Evolutionary conservation across 2,888 invertebrate species (phyloP), one percentile per base, ranked within the genome.

Genomic region (Tenthredo amoena): DNA sequence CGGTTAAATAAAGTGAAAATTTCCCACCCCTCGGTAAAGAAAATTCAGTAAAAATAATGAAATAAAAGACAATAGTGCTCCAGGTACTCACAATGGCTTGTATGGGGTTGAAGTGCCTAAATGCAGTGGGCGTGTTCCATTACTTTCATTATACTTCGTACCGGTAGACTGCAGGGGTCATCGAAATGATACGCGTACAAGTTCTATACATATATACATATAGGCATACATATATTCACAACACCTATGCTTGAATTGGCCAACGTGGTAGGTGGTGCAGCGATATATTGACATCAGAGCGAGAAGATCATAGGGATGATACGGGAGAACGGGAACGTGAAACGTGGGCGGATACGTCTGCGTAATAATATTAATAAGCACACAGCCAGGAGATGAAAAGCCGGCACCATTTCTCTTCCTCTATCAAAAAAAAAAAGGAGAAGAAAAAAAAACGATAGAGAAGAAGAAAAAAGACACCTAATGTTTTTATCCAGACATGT

Each of bases 121-220:
- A 93, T 93, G 92, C 91, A 93, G 91, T 93, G 93, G 93, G 93
- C 93, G 93, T 92, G 93, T 93, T 92, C 92, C 91, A 91, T 93
- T 93, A 93, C 92, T 93, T 92, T 92, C 91, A 92, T 92, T 92
- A 92, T 92, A 68, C 47, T 68, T 68, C 37, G 68, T 31, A 74
- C 43, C 40, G 12, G 72, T 74, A 47, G 83, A 62, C 83, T n/a
- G 62, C 47, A 62, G 83, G 83, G 65, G 83, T 71, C 68, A 71
- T 47, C 83, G 83, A 83, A 71, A 83, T 83, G 83, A 83, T 71
- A 83, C 71, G 47, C 68, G 43, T 62, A 81, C 62, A 40, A 72
- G 43, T 68, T 12, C 18, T 9, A 74, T 18, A 43, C 43, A 74
- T 43, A 43, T 43, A 77, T 50, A 18, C 31, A 55, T 77, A 0